These are phyloP conservation scores for Amia ocellicauda DNA, from an alignment of 2,113 vertebrate genomes.

Conservation along the genomic window DNA sequence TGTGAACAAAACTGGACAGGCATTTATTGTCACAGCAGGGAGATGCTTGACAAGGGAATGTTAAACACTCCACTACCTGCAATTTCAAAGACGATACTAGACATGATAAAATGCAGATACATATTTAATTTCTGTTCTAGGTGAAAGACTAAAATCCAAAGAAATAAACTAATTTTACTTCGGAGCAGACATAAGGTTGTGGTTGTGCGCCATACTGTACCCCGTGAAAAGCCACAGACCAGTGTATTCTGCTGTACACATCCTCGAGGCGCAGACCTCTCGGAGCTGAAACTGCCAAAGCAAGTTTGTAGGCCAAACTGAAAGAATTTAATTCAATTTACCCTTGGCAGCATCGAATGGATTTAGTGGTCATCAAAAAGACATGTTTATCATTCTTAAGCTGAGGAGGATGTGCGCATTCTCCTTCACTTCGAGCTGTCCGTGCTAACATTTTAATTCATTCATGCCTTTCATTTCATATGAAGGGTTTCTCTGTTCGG, in stretches of 20 bases:
- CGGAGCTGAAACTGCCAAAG: constrained; percentile 30
- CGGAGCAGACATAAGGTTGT: background rate
- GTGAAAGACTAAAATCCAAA: constrained; percentile 12
- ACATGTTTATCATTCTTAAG: constrained; percentile 38
- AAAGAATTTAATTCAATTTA: constrained; percentile 42
- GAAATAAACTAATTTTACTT: constrained; percentile 26
- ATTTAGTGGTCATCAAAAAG: constrained; percentile 43
- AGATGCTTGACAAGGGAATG: constrained; percentile 88
- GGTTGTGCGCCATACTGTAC: constrained; percentile 15
- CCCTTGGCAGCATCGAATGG: constrained; percentile 33
- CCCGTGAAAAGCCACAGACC: constrained; percentile 21
- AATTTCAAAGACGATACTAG: constrained; percentile 82
- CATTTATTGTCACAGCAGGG: constrained; percentile 97
- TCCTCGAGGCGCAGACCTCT: constrained; percentile 32
- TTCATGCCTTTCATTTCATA: constrained; percentile 4
- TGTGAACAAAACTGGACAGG: constrained; percentile 96
- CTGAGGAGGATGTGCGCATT: constrained; percentile 10
- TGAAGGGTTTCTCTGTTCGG: constrained; percentile 26
- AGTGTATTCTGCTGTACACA: background rate
- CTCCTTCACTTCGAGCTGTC: constrained; percentile 20
- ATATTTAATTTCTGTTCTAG: constrained; percentile 57
- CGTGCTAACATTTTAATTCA: background rate
- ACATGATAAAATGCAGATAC: constrained; percentile 75
- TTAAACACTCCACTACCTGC: constrained; percentile 86
- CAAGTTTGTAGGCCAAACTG: constrained; percentile 30